These are phyloP conservation scores for Chaetodon auriga DNA, from an alignment of 2,113 vertebrate species.

Conservation along the genomic window DNA sequence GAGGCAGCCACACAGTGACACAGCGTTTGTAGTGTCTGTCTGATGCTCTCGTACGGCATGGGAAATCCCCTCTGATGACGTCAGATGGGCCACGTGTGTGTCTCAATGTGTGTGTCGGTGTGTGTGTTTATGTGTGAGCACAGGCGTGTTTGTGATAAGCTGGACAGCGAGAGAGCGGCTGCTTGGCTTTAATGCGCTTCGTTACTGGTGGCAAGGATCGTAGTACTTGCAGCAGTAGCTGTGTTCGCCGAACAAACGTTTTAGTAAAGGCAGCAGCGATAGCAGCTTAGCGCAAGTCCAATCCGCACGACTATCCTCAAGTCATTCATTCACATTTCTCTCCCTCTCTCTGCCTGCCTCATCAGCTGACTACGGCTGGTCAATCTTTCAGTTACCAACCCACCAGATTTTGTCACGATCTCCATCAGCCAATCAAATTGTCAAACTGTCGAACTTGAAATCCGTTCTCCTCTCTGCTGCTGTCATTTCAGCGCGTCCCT, in stretches of 20 bases:
- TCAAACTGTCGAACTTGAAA: too few relatives aligned
- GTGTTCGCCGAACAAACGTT: neutral
- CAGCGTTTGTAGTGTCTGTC: slow-evolving; percentile 80
- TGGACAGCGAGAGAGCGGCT: slow-evolving; percentile 33
- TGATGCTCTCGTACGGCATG: slow-evolving; percentile 70
- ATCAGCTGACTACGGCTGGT: too few relatives aligned
- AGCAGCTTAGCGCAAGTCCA: too few relatives aligned
- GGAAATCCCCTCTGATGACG: slow-evolving; percentile 83
- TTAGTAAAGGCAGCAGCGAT: neutral
- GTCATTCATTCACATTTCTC: too few relatives aligned
- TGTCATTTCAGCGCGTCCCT: too few relatives aligned
- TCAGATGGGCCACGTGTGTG: slow-evolving; percentile 77
- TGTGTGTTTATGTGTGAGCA: slow-evolving; percentile 62
- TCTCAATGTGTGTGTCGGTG: slow-evolving; percentile 32
- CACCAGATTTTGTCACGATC: too few relatives aligned
- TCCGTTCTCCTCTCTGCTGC: too few relatives aligned
- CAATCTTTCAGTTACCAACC: too few relatives aligned
- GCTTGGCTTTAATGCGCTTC: slow-evolving; percentile 12
- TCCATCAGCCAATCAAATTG: too few relatives aligned
- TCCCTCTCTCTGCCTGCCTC: too few relatives aligned
- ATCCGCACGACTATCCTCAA: too few relatives aligned
- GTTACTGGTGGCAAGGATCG: slow-evolving; percentile 36
- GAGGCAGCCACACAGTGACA: slow-evolving; percentile 76
- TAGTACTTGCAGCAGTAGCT: neutral
- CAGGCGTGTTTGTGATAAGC: slow-evolving; percentile 54